Conservation (phyloP, 2,113 vertebrate species). For the Nothobranchius furzeri region DNA sequence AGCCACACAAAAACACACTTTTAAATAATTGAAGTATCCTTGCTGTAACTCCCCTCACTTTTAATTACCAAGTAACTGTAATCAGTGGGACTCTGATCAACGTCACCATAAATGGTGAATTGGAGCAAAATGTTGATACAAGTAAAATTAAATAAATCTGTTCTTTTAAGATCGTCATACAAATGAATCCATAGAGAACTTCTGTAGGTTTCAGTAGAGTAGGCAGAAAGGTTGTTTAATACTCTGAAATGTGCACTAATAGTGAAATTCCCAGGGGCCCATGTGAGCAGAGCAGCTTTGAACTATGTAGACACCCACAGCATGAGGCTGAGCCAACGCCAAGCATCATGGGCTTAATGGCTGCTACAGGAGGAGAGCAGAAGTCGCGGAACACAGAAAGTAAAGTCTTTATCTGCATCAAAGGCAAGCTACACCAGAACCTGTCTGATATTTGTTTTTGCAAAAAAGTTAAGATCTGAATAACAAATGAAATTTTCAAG, state of each 20-base stretch:
- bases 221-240: constrained; percentile 31
- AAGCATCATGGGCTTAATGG: constrained; percentile 18
- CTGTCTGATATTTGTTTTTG: too few species aligned
- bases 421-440: too few species aligned
- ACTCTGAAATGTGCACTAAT: constrained; percentile 39
- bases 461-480: not conserved
- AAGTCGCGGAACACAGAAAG: constrained; percentile 7
- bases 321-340: constrained; percentile 22
- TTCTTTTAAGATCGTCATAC: constrained; percentile 30
- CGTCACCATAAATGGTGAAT: constrained; percentile 38
- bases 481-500: not conserved
- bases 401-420: not conserved
- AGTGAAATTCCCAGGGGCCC: constrained; percentile 45
- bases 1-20: too few species aligned
- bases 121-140: constrained; percentile 47
- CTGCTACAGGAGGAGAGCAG: constrained; percentile 23
- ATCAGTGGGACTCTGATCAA: constrained; percentile 9
- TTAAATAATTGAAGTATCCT: too few species aligned
- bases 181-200: constrained; percentile 20
- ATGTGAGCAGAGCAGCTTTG: constrained; percentile 43
- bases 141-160: constrained; percentile 30
- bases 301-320: constrained; percentile 57
- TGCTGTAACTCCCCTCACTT: not conserved
- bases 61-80: constrained; percentile 25
- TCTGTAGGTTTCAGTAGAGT: constrained; percentile 2